Evolutionary conservation across 1,140 invertebrate species (phyloP).

Genomic region (Rhagoletis pomonella): DNA sequence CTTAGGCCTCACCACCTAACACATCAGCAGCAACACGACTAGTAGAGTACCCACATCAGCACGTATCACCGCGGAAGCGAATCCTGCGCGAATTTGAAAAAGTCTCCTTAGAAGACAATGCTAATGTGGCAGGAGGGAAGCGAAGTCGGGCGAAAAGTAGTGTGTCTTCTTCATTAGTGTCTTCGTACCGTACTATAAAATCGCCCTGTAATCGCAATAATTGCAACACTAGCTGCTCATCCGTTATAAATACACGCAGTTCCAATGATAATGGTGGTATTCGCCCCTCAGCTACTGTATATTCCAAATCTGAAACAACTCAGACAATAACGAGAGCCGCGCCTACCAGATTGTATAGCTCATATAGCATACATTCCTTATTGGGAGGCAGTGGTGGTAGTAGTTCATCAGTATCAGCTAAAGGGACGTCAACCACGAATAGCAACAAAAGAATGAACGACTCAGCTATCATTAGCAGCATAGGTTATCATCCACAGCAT

Average conservation of each 20-base stretch:
- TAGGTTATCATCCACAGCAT: constrained; percentile 59
- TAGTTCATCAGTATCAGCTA: constrained; percentile 58
- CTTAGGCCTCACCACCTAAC: constrained; percentile 54
- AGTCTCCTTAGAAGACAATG: constrained; percentile 81
- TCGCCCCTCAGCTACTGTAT: constrained; percentile 2
- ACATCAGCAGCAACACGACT: constrained; percentile 64
- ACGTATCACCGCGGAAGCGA: constrained; percentile 83
- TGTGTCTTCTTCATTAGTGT: constrained; percentile 57
- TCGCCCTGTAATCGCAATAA: constrained; percentile 54
- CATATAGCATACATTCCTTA: constrained; percentile 86
- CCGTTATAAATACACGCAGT: constrained; percentile 63
- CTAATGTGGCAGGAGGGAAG: constrained; percentile 69
- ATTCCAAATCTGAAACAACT: constrained; percentile 56
- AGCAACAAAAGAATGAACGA: constrained; percentile 62
- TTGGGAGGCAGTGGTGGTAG: constrained; percentile 76
- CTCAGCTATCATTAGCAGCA: constrained; percentile 58
- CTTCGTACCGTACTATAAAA: constrained; percentile 54
- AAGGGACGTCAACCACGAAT: not conserved
- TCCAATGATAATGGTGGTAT: constrained; percentile 58
- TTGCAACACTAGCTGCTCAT: not conserved
- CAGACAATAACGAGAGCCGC: constrained; percentile 61
- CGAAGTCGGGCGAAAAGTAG: constrained; percentile 74
- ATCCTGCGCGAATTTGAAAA: constrained; percentile 84
- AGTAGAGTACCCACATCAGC: constrained; percentile 75
- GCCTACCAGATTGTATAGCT: constrained; percentile 75